Evolutionary conservation across 2,888 invertebrate genomes (phyloP).

Genomic region (Pomacea canaliculata): DNA sequence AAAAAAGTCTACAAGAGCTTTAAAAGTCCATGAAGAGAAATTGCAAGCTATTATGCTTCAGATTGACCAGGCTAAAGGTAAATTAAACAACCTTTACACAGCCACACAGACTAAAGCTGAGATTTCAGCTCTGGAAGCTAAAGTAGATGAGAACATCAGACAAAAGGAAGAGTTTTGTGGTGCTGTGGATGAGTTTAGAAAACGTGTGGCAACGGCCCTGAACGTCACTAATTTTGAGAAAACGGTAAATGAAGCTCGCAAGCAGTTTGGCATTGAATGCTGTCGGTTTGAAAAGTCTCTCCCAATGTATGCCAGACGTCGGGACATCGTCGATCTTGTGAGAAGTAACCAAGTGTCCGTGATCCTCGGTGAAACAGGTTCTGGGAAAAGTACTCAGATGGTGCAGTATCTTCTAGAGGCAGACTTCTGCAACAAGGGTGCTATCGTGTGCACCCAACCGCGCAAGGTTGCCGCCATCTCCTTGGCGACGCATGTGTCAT

Average conservation of each 20-base stretch:
- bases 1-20: too few relatives aligned
- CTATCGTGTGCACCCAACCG: slow-evolving; percentile 69
- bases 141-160: slow-evolving; percentile 41
- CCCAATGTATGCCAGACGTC: slow-evolving; percentile 62
- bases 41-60: too few relatives aligned
- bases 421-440: slow-evolving; percentile 44
- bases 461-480: slow-evolving; percentile 68
- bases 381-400: slow-evolving; percentile 70
- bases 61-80: too few relatives aligned
- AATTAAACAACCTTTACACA: too few relatives aligned
- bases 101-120: slow-evolving; percentile 13
- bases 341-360: slow-evolving; percentile 58
- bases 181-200: slow-evolving; percentile 31
- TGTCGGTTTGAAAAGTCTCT: slow-evolving; percentile 45
- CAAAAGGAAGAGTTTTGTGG: slow-evolving; percentile 47
- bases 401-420: slow-evolving; percentile 65
- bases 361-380: slow-evolving; percentile 68
- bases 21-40: too few relatives aligned
- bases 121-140: slow-evolving; percentile 39
- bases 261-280: slow-evolving; percentile 51
- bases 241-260: slow-evolving; percentile 33
- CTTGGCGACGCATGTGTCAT: slow-evolving; percentile 65
- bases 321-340: slow-evolving; percentile 52
- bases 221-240: slow-evolving; percentile 23
- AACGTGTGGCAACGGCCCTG: slow-evolving; percentile 28